Evolutionary conservation across 2,888 invertebrate genomes (phyloP), one percentile per base, ranked within the genome.

Genomic region (Rhorus exstirpatorius): DNA sequence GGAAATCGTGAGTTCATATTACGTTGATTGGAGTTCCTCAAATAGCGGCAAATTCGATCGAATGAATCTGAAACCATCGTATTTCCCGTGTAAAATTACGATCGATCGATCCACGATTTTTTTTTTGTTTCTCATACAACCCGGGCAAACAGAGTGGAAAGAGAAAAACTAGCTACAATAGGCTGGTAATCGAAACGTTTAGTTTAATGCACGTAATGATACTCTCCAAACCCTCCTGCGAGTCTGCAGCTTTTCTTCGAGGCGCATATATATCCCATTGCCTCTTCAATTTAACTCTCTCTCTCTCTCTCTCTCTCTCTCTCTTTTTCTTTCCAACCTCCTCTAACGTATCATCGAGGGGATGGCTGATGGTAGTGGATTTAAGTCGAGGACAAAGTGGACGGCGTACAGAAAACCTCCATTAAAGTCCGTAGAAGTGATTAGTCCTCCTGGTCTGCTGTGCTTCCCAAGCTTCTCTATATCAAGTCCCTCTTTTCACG

Each of bases 341-440:
- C 46, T 19, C 35, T 53, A 17, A 49, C 74, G 74, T 68, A 68
- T 70, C 75, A 44, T 31, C 46, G 67, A 1, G 70, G 55, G 55
- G 41, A 8, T 81, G 81, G 26, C 31, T 76, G 71, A 65, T 79
- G 84, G 88, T 26, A 51, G 90, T 90, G 88, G 46, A 91, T 91
- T 91, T 91, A 91, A 92, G 92, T 91, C 90, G 89, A 91, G 92
- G 92, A 92, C 92, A 91, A 92, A 92, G 91, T 91, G 91, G 92
- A 92, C 92, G 91, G 90, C 88, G 91, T 91, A 93, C 92, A 93
- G 93, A 92, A 93, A 93, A 93, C 90, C 92, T 93, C 93, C 93
- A 93, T 92, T 93, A 93, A 92, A 93, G 91, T 93, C 92, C 90
- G 91, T 89, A 90, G 90, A 92, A 93, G 92, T 92, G 92, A 93